Evolutionary conservation across 2,888 invertebrate species (phyloP).

Genomic region (Orchestes rusci): DNA sequence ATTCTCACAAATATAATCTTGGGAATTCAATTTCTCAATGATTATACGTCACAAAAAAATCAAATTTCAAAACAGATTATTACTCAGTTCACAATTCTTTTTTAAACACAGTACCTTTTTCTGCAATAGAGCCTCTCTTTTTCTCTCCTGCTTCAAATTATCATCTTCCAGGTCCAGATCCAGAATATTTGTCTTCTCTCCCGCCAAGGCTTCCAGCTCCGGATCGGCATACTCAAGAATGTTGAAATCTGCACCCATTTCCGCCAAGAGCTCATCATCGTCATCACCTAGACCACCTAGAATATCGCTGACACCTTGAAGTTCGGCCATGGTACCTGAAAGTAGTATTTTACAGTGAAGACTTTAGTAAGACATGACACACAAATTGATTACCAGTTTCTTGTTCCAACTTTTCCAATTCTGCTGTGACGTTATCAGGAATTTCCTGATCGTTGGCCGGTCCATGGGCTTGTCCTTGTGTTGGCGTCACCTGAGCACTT

Average conservation of each 20-base stretch:
- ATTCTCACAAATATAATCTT: no score
- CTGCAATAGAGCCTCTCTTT: conserved; percentile 13
- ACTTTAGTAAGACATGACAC: background rate
- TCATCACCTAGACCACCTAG: conserved; percentile 78
- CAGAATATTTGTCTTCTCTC: conserved; percentile 77
- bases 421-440: conserved; percentile 61
- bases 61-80: no score
- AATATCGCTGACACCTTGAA: conserved; percentile 68
- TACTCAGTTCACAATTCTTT: no score
- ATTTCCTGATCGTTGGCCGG: conserved; percentile 48
- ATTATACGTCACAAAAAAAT: no score
- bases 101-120: no score
- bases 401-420: conserved; percentile 61
- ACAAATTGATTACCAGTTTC: conserved; percentile 47
- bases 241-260: conserved; percentile 91
- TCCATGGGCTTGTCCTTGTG: conserved; percentile 3
- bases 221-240: conserved; percentile 94
- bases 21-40: no score
- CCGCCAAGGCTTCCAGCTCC: conserved; percentile 75
- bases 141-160: conserved; percentile 20
- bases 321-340: conserved; percentile 45
- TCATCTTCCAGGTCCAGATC: conserved; percentile 65
- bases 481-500: background rate
- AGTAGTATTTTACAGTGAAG: no score
- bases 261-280: conserved; percentile 79